Conservation (phyloP, 2,888 invertebrate species). For the Syrphus vitripennis region DNA sequence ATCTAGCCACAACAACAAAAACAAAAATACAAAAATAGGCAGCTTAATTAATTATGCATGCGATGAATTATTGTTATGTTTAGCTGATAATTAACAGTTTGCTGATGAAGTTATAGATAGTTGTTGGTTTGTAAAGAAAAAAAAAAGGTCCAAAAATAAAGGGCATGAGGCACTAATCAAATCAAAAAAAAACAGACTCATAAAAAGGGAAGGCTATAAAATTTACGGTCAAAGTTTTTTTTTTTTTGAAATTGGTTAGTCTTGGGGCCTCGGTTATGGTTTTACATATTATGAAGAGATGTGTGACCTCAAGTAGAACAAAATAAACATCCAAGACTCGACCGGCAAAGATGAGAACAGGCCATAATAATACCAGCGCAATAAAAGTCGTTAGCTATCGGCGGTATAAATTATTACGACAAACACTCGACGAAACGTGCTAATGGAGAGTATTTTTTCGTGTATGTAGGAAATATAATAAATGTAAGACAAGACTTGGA, state of each 20-base stretch:
- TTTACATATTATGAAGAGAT: neutral
- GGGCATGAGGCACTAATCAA: constrained; percentile 7
- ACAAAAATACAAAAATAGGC: neutral
- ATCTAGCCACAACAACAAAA: constrained; percentile 19
- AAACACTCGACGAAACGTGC: constrained; percentile 43
- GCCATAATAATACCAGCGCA: constrained; percentile 32
- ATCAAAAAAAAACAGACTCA: neutral
- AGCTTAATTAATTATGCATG: constrained; percentile 64
- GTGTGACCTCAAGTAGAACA: constrained; percentile 53
- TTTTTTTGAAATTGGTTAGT: constrained; percentile 1
- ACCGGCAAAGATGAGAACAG: constrained; percentile 33
- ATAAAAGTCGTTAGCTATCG: constrained; percentile 41
- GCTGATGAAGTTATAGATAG: constrained; percentile 55
- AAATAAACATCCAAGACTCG: constrained; percentile 22
- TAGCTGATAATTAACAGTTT: constrained; percentile 59
- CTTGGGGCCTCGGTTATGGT: neutral
- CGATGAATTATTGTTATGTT: constrained; percentile 64
- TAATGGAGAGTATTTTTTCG: constrained; percentile 45
- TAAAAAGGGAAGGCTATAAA: constrained; percentile 55
- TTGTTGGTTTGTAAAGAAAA: neutral
- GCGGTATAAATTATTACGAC: constrained; percentile 38
- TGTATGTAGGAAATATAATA: neutral
- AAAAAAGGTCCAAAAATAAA: constrained; percentile 16
- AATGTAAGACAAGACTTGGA: constrained; percentile 11
- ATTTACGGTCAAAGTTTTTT: constrained; percentile 17